phyloP scores from a whole-genome alignment of 1,140 invertebrate genomes.

The Sitophilus oryzae region DNA sequence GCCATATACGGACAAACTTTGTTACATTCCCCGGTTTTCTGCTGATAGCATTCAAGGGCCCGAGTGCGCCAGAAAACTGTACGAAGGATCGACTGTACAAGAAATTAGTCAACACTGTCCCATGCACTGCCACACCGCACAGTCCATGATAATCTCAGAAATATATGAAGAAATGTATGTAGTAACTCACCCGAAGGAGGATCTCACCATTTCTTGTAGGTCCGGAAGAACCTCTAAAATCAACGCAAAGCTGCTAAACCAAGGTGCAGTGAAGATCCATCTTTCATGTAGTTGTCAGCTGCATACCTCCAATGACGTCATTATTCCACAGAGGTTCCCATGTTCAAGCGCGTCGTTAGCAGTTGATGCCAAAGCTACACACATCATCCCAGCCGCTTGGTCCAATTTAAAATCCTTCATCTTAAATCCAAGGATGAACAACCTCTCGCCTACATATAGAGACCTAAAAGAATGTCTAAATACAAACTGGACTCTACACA shows the following conservation, averaged over 20 bases:
- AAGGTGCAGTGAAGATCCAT: conserved; percentile 5
- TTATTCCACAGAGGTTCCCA: conserved; percentile 10
- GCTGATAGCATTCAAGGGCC: conserved; percentile 15
- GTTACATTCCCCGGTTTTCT: conserved; percentile 16
- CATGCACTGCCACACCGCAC: conserved; percentile 10
- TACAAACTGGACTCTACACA: conserved; percentile 8
- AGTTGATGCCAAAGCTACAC: not conserved
- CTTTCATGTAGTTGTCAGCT: conserved; percentile 10
- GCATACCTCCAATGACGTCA: not conserved
- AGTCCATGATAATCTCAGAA: conserved; percentile 13
- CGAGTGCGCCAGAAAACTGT: conserved; percentile 14
- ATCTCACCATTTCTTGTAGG: not conserved
- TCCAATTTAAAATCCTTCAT: conserved; percentile 14
- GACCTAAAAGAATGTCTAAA: conserved; percentile 5
- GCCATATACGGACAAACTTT: conserved; percentile 16
- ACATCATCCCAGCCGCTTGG: conserved; percentile 15
- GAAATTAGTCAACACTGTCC: conserved; percentile 14
- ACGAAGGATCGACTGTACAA: conserved; percentile 13
- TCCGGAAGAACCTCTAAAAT: not conserved
- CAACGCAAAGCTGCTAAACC: not conserved
- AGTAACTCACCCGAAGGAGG: conserved; percentile 6
- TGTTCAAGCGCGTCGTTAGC: no score
- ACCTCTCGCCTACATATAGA: conserved; percentile 3
- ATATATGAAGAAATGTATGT: conserved; percentile 9
- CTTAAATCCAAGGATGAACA: conserved; percentile 1